Conservation (phyloP, 2,888 invertebrate genomes). For the Auanema freiburgensis region DNA sequence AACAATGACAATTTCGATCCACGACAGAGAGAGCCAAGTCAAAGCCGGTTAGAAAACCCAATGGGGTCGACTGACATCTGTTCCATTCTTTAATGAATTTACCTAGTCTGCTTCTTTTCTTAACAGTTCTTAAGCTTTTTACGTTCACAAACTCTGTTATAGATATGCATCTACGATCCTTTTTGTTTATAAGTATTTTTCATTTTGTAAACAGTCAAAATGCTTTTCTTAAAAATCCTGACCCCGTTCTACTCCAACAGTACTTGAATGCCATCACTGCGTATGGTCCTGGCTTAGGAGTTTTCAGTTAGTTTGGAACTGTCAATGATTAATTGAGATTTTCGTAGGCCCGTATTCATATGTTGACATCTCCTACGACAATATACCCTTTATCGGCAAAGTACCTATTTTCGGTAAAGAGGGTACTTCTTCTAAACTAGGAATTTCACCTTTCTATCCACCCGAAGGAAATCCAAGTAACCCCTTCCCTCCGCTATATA, state of each 20-base stretch:
- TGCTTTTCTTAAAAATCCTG: too few relatives aligned
- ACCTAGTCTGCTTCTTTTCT: too few relatives aligned
- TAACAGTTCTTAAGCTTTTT: too few relatives aligned
- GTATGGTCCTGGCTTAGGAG: constrained; percentile 57
- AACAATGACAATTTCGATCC: too few relatives aligned
- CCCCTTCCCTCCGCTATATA: constrained; percentile 53
- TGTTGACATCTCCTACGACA: constrained; percentile 56
- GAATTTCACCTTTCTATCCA: constrained; percentile 56
- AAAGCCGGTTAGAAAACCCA: too few relatives aligned
- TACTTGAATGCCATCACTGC: constrained; percentile 53
- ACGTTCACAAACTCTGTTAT: too few relatives aligned
- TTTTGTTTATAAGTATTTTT: too few relatives aligned
- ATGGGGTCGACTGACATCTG: too few relatives aligned
- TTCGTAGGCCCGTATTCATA: constrained; percentile 51
- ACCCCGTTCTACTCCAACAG: constrained; percentile 29
- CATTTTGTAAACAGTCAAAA: too few relatives aligned
- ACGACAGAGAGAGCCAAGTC: too few relatives aligned
- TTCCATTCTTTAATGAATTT: too few relatives aligned
- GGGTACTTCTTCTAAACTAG: constrained; percentile 51
- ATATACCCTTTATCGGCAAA: constrained; percentile 56
- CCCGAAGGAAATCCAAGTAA: constrained; percentile 54
- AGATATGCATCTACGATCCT: too few relatives aligned
- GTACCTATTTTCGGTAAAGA: constrained; percentile 46
- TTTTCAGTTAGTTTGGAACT: constrained; percentile 36
- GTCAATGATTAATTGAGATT: neutral